These are phyloP conservation scores for Edolisoma coerulescens DNA, from an alignment of 2,113 vertebrate genomes.

Conservation along the genomic window DNA sequence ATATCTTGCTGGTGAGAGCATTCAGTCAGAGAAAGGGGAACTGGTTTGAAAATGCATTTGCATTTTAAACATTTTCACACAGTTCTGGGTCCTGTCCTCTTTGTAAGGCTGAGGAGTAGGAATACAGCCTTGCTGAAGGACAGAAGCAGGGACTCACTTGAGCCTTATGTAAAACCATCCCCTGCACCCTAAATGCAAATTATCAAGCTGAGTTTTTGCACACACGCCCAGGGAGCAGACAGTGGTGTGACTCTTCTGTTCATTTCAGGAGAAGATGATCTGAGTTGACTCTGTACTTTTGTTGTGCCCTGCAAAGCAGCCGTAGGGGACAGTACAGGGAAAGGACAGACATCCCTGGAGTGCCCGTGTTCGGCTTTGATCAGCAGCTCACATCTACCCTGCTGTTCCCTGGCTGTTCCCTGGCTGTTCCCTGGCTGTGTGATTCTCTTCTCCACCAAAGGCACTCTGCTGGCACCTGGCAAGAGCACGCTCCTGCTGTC, in stretches of 20 bases:
- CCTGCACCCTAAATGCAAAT: not conserved
- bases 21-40: not conserved
- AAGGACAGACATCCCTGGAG: not conserved
- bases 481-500: not conserved
- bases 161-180: not conserved
- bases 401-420: not conserved
- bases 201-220: not conserved
- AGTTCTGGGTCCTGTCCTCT: not conserved
- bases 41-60: not conserved
- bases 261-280: not conserved
- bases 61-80: not conserved
- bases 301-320: not conserved
- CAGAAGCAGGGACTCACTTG: not conserved
- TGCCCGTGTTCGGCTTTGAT: not conserved
- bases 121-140: not conserved
- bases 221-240: rapidly evolving
- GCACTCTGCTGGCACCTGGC: not conserved
- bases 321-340: rapidly evolving
- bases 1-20: not conserved
- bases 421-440: not conserved
- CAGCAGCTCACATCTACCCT: not conserved
- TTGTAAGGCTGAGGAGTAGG: not conserved
- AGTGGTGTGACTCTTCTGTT: rapidly evolving
- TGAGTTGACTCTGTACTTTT: not conserved
- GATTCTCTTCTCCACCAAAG: not conserved